Conservation (phyloP, 2,888 invertebrate species). For the Bembecia ichneumoniformis region DNA sequence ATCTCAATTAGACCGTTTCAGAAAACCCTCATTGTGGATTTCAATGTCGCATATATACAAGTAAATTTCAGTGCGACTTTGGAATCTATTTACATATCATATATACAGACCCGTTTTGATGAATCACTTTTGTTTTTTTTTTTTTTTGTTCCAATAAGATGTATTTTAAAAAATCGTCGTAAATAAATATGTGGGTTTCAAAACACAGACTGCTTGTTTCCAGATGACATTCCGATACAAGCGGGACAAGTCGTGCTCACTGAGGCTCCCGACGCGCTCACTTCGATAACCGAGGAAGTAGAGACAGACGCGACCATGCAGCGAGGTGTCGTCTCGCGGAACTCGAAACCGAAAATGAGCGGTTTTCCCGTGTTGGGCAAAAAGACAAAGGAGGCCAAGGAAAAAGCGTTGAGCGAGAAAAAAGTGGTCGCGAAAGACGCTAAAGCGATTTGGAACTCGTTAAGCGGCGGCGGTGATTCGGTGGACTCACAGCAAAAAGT, state of each 20-base stretch:
- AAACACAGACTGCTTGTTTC: not conserved
- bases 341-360: conserved; percentile 74
- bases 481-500: conserved; percentile 61
- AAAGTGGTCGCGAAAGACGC: conserved; percentile 59
- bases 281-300: conserved; percentile 79
- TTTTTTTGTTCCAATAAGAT: too few relatives aligned
- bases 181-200: too few relatives aligned
- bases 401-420: conserved; percentile 57
- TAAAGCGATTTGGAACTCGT: conserved; percentile 60
- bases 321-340: conserved; percentile 61
- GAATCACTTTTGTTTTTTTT: too few relatives aligned
- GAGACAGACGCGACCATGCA: conserved; percentile 68
- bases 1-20: too few relatives aligned
- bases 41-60: too few relatives aligned
- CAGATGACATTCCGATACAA: conserved; percentile 93
- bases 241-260: conserved; percentile 74
- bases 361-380: conserved; percentile 77
- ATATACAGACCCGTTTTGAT: too few relatives aligned
- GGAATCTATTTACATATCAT: too few relatives aligned
- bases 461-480: conserved; percentile 61
- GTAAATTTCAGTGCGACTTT: too few relatives aligned
- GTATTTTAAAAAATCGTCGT: too few relatives aligned
- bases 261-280: conserved; percentile 72
- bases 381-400: conserved; percentile 71
- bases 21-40: too few relatives aligned